A percentile compares a stretch with the other conserved stretches of the same genome.
These are phyloP conservation scores for Nematolebias whitei DNA, from an alignment of 2,113 vertebrate genomes.

Conservation along the genomic window DNA sequence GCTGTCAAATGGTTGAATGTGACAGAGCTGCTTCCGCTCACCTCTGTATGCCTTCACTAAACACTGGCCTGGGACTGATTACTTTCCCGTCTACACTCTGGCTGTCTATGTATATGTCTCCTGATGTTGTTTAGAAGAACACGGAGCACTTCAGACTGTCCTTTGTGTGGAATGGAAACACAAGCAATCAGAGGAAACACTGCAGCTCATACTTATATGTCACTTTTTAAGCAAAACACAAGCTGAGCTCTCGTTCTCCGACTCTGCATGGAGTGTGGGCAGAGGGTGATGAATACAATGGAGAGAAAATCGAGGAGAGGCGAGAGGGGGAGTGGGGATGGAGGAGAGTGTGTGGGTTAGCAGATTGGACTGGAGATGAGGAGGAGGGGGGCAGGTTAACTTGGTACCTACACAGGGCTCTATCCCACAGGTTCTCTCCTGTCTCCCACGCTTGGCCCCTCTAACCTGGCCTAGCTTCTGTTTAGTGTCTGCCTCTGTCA, in stretches of 20 bases:
- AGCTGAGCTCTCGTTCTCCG: slow-evolving; percentile 58
- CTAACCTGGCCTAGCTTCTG: slow-evolving; percentile 74
- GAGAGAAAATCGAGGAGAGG: slow-evolving; percentile 66
- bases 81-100: slow-evolving; percentile 40
- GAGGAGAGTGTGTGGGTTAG: slow-evolving; percentile 72
- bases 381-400: slow-evolving; percentile 71
- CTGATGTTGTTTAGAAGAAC: slow-evolving; percentile 63
- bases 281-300: slow-evolving; percentile 75
- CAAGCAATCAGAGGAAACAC: slow-evolving; percentile 32
- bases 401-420: slow-evolving; percentile 75
- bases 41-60: slow-evolving; percentile 69
- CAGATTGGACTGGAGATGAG: slow-evolving; percentile 68
- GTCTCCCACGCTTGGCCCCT: slow-evolving; percentile 74
- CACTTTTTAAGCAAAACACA: slow-evolving; percentile 70
- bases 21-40: slow-evolving; percentile 44
- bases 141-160: slow-evolving; percentile 61
- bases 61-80: slow-evolving; percentile 74
- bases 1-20: slow-evolving; percentile 16
- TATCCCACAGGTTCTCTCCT: slow-evolving; percentile 74
- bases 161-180: slow-evolving; percentile 66
- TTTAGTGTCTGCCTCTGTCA: slow-evolving; percentile 75
- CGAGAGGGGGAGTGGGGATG: slow-evolving; percentile 71
- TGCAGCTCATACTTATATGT: slow-evolving; percentile 70
- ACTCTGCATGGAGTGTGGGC: slow-evolving; percentile 73
- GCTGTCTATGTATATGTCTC: slow-evolving; percentile 67